A percentile compares a stretch with the other conserved stretches of the same genome.
phyloP scores from a whole-genome alignment of 2,113 vertebrate genomes.

The Sardina pilchardus region DNA sequence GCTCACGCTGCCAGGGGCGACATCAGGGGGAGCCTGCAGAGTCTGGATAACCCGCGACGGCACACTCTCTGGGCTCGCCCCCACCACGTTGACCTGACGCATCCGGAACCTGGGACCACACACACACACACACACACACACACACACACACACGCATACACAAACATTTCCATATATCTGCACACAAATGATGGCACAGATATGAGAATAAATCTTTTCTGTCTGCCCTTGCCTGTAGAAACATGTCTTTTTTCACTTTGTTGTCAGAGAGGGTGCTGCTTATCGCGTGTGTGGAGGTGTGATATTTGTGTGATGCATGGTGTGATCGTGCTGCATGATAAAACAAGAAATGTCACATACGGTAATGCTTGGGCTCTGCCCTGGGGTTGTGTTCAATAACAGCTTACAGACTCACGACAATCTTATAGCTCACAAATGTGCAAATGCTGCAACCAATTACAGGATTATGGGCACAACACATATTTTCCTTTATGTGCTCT shows the following conservation, averaged over 20 bases:
- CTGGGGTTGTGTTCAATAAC: neutral
- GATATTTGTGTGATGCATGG: neutral
- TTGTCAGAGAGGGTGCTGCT: neutral
- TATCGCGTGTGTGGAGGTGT: neutral
- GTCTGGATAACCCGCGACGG: slow-evolving; percentile 91
- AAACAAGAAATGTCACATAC: neutral
- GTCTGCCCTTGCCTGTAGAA: neutral
- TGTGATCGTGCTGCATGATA: neutral
- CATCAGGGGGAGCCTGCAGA: slow-evolving; percentile 86
- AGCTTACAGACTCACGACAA: neutral
- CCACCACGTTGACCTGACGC: slow-evolving; percentile 88
- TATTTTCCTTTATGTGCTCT: neutral
- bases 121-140: neutral
- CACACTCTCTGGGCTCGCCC: slow-evolving; percentile 79
- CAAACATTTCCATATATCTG: neutral
- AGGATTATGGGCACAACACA: slow-evolving; percentile 4
- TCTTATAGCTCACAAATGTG: neutral
- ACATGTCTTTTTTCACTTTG: neutral
- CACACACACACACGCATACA: neutral
- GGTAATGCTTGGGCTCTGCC: neutral
- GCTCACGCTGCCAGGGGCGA: slow-evolving; percentile 79
- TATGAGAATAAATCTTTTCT: neutral
- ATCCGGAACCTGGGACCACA: slow-evolving; percentile 82
- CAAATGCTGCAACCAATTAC: neutral
- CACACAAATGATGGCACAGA: neutral